Base-by-base conservation (phyloP, 1,140 invertebrate genomes). In the Phortica variegata region DNA sequence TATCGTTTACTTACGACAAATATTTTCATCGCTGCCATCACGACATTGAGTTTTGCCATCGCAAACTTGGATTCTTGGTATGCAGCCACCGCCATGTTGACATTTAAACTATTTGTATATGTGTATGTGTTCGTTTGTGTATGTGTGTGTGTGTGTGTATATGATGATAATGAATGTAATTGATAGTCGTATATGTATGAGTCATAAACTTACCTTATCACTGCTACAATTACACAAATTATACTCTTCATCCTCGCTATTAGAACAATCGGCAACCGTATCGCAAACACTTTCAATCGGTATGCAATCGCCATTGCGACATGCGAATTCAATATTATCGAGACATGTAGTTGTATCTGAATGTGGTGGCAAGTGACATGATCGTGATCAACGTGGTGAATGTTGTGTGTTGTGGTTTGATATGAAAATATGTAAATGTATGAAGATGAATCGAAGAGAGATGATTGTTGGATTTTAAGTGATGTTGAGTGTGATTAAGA, bases 221-320 rank as follows among this genome's bases (percentile, higher is more conserved):
- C 75, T 70, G 43, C 72, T 72, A 52, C 75, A 77, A 51, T 77
- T 73, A 39, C 54, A 65, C 16, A 79, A 76, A 56, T 71, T 59
- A 44, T 54, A 59, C 8, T 78, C 72, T 78, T 95, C 91, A 74
- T 95, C 93, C 66, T 92, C 90, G 6, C 85, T 83, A 36, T 88
- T 83, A 4, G 79, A 79, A 72, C 93, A 97, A 72, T 96, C 93
- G 4, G 83, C 79, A 8, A 85, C 81, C 23, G 87, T 88, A 70
- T 96, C 91, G 73, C 92, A 96, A 16, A 90, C 83, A 57, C 60
- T 69, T 43, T 65, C 58, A 42, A 68, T 62, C 23, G 77, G 60
- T 52, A 84, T 81, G 59, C 82, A 84, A 49, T 73, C 71, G 33
- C 77, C 78, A 66, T 79, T 80, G 34, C 61, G 48, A 60, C 82